phyloP scores from a whole-genome alignment of 2,113 vertebrate species.

The Leptosomus discolor region DNA sequence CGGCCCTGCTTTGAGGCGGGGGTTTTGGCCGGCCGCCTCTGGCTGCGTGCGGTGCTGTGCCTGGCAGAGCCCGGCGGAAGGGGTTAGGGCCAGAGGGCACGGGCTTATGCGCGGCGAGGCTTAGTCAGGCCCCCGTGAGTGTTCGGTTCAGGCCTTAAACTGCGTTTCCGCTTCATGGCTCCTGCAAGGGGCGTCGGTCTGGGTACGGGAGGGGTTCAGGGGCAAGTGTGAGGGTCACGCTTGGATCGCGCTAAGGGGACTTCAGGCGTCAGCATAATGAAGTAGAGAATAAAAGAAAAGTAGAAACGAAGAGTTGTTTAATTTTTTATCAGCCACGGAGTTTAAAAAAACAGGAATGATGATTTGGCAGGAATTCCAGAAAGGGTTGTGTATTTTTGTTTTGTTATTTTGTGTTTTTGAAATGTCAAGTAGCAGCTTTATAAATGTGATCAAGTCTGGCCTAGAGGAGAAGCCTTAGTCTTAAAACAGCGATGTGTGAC shows the following conservation, averaged over 20 bases:
- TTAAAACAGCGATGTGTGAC: background rate
- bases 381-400: background rate
- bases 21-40: no score
- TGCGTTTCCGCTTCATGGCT: background rate
- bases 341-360: background rate
- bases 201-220: accelerated
- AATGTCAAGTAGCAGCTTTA: background rate
- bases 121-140: accelerated
- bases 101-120: accelerated
- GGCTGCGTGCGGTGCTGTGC: no score
- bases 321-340: background rate
- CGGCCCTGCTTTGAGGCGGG: no score
- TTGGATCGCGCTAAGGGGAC: accelerated
- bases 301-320: background rate
- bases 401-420: background rate
- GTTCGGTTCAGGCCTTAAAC: accelerated
- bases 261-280: background rate
- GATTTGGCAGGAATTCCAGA: background rate
- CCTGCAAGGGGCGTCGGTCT: accelerated
- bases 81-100: accelerated
- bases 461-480: background rate
- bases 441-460: accelerated
- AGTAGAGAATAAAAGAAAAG: no score
- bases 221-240: no score
- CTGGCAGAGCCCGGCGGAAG: background rate